Percentiles rank a stretch among this genome's conserved stretches.
Conservation (phyloP, 2,113 vertebrate species). For the Puffinus mauretanicus region DNA sequence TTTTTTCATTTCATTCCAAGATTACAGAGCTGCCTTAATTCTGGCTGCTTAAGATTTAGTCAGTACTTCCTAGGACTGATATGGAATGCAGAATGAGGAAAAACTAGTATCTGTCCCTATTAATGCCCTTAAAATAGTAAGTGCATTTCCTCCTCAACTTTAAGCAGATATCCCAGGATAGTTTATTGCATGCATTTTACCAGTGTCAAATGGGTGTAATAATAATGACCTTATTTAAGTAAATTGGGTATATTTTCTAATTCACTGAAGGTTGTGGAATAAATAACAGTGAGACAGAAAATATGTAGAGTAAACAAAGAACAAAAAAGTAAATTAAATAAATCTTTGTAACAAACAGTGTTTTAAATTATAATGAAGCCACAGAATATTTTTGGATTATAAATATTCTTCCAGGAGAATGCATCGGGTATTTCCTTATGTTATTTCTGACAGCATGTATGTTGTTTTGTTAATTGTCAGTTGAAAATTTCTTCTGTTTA, state of each 20-base stretch:
- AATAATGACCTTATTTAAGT: background rate
- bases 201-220: background rate
- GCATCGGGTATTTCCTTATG: background rate
- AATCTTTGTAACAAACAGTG: background rate
- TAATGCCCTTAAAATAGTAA: background rate
- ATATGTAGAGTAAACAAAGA: background rate
- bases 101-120: background rate
- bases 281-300: background rate
- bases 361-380: slow-evolving; percentile 41
- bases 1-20: background rate
- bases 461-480: background rate
- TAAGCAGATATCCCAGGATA: background rate
- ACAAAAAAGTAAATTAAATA: background rate
- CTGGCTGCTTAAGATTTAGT: background rate
- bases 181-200: background rate
- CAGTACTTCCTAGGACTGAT: background rate
- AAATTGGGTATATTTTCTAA: background rate
- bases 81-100: background rate
- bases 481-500: background rate
- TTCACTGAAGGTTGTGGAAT: background rate
- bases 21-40: background rate
- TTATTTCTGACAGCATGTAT: background rate
- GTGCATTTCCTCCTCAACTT: background rate
- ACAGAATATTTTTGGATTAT: background rate
- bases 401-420: slow-evolving; percentile 26